Evolutionary conservation across 2,888 invertebrate species (phyloP).

Genomic region (Tanypteryx hageni): DNA sequence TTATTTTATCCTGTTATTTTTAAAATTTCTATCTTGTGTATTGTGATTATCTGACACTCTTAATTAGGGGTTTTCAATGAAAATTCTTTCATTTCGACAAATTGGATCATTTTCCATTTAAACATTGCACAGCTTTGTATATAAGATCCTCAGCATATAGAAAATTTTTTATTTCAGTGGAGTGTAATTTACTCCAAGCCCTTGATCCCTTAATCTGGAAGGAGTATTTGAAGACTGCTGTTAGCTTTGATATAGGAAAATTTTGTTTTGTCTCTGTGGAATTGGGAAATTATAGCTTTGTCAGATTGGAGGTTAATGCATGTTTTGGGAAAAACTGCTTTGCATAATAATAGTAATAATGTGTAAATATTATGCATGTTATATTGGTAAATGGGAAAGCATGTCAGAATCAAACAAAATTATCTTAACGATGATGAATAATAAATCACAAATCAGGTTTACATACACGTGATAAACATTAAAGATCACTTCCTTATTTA

Average conservation of each 20-base stretch:
- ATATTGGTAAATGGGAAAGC: too few species aligned
- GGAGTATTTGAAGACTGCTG: constrained; percentile 62
- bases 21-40: background rate
- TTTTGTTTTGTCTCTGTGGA: background rate
- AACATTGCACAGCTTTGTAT: background rate
- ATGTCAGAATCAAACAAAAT: too few species aligned
- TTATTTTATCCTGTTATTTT: too few species aligned
- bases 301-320: background rate
- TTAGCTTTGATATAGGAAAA: constrained; percentile 47
- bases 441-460: too few species aligned
- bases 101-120: background rate
- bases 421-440: too few species aligned
- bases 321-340: background rate
- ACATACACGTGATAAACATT: too few species aligned
- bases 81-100: background rate
- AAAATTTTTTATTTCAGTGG: background rate
- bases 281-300: background rate
- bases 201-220: constrained; percentile 47
- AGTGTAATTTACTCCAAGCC: background rate
- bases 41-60: background rate
- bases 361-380: too few species aligned
- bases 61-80: background rate
- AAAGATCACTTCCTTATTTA: too few species aligned
- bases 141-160: too few species aligned
- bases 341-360: background rate